Percentiles rank a stretch among this genome's conserved stretches.
These are phyloP conservation scores for Caerostris darwini DNA, from an alignment of 1,140 invertebrate genomes.

Conservation along the genomic window DNA sequence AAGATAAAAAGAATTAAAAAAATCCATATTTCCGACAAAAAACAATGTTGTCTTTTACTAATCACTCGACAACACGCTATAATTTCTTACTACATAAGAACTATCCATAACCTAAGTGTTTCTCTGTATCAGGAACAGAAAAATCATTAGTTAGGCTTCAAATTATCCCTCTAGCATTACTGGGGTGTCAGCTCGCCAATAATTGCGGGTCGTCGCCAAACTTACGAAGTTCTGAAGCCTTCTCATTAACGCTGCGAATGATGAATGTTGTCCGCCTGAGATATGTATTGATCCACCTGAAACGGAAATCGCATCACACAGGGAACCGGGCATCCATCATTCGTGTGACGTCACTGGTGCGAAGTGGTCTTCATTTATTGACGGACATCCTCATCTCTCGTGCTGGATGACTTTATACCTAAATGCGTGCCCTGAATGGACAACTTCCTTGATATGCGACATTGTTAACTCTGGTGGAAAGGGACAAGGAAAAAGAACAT, in stretches of 20 bases:
- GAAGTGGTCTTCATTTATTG: constrained; percentile 21
- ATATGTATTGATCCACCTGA: constrained; percentile 29
- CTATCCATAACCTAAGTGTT: not conserved
- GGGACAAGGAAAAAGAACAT: too few species aligned
- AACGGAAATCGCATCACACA: constrained; percentile 42
- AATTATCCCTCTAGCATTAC: constrained; percentile 23
- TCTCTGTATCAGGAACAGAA: not conserved
- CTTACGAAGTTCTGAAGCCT: not conserved
- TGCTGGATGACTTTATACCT: not conserved
- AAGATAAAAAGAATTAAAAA: too few species aligned
- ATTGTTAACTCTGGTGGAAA: too few species aligned
- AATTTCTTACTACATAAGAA: not conserved
- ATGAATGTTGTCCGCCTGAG: not conserved
- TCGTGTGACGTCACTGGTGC: constrained; percentile 19
- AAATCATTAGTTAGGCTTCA: constrained; percentile 42
- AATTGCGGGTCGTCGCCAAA: constrained; percentile 17
- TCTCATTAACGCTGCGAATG: constrained; percentile 19
- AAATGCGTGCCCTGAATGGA: not conserved
- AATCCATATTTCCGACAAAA: too few species aligned
- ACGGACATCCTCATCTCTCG: not conserved
- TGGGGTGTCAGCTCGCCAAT: constrained; percentile 24
- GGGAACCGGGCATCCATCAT: constrained; percentile 20
- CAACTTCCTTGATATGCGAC: not conserved
- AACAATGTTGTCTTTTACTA: too few species aligned
- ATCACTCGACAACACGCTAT: too few species aligned